These are phyloP conservation scores for Xenus cinereus DNA, from an alignment of 2,113 vertebrate genomes.

Conservation along the genomic window DNA sequence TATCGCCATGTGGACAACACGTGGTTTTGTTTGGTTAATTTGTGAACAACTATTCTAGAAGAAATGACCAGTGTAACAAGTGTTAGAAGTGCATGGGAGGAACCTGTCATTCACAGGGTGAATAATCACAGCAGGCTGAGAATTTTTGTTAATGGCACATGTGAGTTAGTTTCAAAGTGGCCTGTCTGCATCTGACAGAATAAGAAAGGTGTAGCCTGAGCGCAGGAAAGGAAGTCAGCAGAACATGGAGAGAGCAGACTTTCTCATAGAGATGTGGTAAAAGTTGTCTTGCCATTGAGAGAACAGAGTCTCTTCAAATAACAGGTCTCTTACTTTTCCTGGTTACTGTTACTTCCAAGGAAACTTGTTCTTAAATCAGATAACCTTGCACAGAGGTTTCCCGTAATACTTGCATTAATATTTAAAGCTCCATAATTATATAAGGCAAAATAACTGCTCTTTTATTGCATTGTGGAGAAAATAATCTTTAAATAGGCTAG, in stretches of 20 bases:
- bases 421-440: not conserved
- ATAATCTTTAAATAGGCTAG: not conserved
- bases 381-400: not conserved
- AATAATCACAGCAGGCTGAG: not conserved
- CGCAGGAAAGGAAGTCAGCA: not conserved
- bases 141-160: not conserved
- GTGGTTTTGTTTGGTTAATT: not conserved
- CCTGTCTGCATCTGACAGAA: not conserved
- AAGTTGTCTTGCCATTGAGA: not conserved
- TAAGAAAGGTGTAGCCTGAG: not conserved
- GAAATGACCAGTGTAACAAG: rapidly evolving
- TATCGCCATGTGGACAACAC: not conserved
- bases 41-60: not conserved
- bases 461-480: not conserved
- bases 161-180: not conserved
- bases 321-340: not conserved
- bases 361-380: not conserved
- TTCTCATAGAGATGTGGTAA: not conserved
- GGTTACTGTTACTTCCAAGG: not conserved
- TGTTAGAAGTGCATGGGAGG: not conserved
- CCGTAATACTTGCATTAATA: not conserved
- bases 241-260: not conserved
- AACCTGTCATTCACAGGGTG: not conserved
- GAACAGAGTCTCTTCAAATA: not conserved
- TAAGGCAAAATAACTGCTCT: not conserved